Conservation (phyloP, 2,797 vertebrate genomes). For the Poeciliopsis paucimaculata region DNA sequence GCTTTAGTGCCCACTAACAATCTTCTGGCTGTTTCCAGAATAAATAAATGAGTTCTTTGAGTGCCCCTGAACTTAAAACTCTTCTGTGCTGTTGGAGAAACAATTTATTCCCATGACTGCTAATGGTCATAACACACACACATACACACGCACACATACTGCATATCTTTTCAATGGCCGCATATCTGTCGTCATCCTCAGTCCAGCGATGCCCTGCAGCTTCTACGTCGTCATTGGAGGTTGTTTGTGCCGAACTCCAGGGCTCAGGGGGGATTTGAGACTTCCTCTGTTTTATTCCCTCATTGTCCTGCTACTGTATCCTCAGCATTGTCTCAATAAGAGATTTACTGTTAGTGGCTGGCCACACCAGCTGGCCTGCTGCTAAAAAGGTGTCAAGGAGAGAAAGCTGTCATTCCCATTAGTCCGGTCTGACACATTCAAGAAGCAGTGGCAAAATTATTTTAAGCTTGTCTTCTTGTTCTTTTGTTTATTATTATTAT, state of each 20-base stretch:
- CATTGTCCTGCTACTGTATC: slow-evolving; percentile 85
- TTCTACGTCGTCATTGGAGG: slow-evolving; percentile 43
- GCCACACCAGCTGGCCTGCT: slow-evolving; percentile 63
- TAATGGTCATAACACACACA: slow-evolving; percentile 11
- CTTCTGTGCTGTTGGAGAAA: slow-evolving; percentile 27
- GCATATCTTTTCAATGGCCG: slow-evolving; percentile 50
- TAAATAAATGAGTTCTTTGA: slow-evolving; percentile 9
- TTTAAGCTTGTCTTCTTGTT: not conserved
- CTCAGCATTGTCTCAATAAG: slow-evolving; percentile 85
- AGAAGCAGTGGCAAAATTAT: not conserved
- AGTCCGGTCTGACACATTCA: slow-evolving; percentile 57
- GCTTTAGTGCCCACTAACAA: not conserved
- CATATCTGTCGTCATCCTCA: slow-evolving; percentile 27
- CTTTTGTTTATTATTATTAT: not conserved
- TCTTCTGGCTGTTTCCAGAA: slow-evolving; percentile 11
- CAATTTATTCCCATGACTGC: slow-evolving; percentile 43
- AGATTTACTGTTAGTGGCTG: slow-evolving; percentile 80
- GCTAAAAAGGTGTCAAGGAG: slow-evolving; percentile 81
- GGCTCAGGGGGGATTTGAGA: slow-evolving; percentile 72
- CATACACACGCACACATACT: slow-evolving; percentile 18
- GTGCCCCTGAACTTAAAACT: slow-evolving; percentile 41
- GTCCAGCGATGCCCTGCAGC: slow-evolving; percentile 35
- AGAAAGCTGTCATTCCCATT: slow-evolving; percentile 80
- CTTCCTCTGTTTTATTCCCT: slow-evolving; percentile 86
- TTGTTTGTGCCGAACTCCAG: slow-evolving; percentile 61